These are phyloP conservation scores for Dromas ardeola DNA, from an alignment of 2,113 vertebrate species.

Conservation along the genomic window DNA sequence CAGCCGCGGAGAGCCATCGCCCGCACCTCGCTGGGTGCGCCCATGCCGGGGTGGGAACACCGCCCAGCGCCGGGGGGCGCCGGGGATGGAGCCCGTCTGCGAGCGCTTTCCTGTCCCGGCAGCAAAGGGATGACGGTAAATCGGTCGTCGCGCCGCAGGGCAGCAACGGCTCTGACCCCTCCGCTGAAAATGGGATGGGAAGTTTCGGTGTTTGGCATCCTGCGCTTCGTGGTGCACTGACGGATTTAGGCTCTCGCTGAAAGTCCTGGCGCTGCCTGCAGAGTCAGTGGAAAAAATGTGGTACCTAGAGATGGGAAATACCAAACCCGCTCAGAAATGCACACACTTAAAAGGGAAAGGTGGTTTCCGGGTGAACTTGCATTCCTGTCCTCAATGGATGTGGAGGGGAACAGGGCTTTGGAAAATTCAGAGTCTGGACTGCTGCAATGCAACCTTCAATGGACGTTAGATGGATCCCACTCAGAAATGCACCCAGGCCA, in stretches of 20 bases:
- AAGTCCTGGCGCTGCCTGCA: background rate
- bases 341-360: conserved; percentile 36
- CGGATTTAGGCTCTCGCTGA: conserved; percentile 32
- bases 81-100: background rate
- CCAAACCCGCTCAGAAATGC: background rate
- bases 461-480: background rate
- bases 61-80: background rate
- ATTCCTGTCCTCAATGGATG: background rate
- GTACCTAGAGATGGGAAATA: conserved; percentile 54
- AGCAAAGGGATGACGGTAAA: background rate
- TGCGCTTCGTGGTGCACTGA: conserved; percentile 24
- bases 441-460: background rate
- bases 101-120: conserved; percentile 16
- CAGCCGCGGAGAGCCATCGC: accelerated
- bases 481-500: background rate
- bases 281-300: conserved; percentile 51
- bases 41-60: background rate
- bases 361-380: conserved; percentile 27
- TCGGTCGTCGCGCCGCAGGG: background rate
- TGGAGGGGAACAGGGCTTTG: background rate
- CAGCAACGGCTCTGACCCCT: conserved; percentile 18
- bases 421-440: background rate
- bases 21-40: background rate
- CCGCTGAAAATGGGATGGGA: conserved; percentile 15
- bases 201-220: conserved; percentile 31